These are phyloP conservation scores for Pogonognathellus flavescens DNA, from an alignment of 1,140 invertebrate genomes.

Conservation along the genomic window DNA sequence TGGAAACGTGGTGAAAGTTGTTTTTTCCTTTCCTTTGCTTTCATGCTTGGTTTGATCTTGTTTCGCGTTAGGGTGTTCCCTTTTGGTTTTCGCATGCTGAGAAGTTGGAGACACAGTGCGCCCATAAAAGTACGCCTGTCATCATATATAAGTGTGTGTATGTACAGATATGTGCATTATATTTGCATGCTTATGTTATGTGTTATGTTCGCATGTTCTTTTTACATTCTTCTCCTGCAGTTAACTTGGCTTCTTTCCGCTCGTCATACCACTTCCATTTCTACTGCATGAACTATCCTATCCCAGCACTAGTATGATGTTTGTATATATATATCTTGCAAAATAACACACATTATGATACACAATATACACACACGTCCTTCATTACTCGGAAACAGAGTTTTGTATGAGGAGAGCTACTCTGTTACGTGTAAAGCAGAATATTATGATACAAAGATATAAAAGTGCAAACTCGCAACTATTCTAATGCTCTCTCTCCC, in stretches of 20 bases:
- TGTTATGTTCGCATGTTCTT: neutral
- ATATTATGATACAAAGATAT: too few species aligned
- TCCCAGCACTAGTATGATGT: too few species aligned
- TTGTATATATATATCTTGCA: too few species aligned
- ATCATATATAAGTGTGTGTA: neutral
- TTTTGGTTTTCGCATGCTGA: neutral
- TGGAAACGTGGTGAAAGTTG: neutral
- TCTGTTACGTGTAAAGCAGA: too few species aligned
- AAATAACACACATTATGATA: too few species aligned
- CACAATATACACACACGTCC: too few species aligned
- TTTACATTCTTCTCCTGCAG: neutral
- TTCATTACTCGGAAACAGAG: too few species aligned
- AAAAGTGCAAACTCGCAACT: too few species aligned
- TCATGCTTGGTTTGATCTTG: neutral
- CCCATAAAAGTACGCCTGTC: neutral
- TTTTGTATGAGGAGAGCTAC: too few species aligned
- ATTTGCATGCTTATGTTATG: neutral
- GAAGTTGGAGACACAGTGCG: neutral
- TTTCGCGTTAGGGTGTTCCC: neutral
- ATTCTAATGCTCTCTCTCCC: too few species aligned
- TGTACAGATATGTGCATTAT: neutral
- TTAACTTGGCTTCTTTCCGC: conserved; percentile 2
- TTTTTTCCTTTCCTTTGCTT: neutral
- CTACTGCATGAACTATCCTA: neutral
- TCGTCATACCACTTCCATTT: conserved; percentile 8